Evolutionary conservation across 1,140 invertebrate species (phyloP), one percentile per base, ranked within the genome.

Genomic region (Leptinotarsa lineolata): DNA sequence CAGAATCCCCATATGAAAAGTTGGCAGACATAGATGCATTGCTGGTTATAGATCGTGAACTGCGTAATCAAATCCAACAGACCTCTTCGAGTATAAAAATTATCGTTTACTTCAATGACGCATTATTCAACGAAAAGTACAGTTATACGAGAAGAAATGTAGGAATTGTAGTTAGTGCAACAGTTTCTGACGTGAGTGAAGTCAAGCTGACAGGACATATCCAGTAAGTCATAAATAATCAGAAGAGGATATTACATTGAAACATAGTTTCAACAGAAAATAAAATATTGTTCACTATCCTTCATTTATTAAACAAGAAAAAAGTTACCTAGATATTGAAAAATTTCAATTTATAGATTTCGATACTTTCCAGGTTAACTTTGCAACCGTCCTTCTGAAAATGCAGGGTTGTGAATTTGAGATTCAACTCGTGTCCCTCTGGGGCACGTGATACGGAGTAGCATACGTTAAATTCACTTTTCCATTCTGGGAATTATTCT

Each of bases 101-200:
- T 18, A 71, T 58, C 0, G 60, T 71, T 44, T 71, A 64, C 44
- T 71, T 71, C 2, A 71, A 71, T 45, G 58, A 63, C 18, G 69
- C 60, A 39, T 18, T 71, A 6, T 71, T 71, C 44, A 63, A 59
- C 13, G 59, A 13, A 71, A 30, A 4, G 44, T 71, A 22, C 16
- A 61, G 20, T 61, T 12, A 5, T 3, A 11, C 8, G 1, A 1
- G n/a, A 3, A 63, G 20, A 22, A 63, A 71, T 3, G n/a, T 39
- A 20, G 60, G 60, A 18, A 39, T 63, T 2, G 63, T 71, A 44
- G 44, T 71, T 61, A 59, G 60, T 11, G 30, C 60, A 44, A 45
- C 39, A 46, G 3, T 68, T 8, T 39, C 66, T 45, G n/a, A 20
- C 11, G 15, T 18, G 15, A 48, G 1, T 18, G 66, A 22, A 6